These are phyloP conservation scores for Excalfactoria chinensis DNA, from an alignment of 2,113 vertebrate species.

Conservation along the genomic window DNA sequence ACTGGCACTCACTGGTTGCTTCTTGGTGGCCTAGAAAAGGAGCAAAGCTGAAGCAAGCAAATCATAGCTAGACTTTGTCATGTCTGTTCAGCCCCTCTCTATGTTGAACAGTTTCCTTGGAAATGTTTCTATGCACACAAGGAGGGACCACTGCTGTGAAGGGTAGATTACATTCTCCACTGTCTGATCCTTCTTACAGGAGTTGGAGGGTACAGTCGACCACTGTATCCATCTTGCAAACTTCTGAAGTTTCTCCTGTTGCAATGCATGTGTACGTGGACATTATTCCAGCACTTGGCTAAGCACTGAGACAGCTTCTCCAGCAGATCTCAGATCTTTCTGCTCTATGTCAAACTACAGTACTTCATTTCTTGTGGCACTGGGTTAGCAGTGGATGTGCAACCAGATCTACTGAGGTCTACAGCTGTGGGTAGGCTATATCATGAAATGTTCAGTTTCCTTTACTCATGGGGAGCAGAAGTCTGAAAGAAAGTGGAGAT, in stretches of 20 bases:
- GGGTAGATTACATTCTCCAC: background rate
- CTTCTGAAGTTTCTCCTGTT: background rate
- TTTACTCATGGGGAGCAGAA: background rate
- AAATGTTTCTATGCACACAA: background rate
- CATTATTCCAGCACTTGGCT: background rate
- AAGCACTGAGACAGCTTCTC: background rate
- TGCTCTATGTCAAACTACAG: background rate
- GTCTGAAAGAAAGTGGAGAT: background rate
- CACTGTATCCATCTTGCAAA: background rate
- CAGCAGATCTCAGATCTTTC: background rate
- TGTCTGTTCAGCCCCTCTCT: background rate
- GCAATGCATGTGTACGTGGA: background rate
- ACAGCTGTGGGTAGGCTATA: rapidly evolving
- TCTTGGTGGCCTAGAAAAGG: background rate
- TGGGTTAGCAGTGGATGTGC: background rate
- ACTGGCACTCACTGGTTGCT: background rate
- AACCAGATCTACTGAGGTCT: background rate
- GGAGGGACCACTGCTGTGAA: background rate
- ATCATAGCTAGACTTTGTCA: background rate
- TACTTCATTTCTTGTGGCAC: background rate
- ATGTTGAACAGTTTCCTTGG: background rate
- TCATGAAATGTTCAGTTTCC: background rate
- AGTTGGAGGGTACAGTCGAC: background rate
- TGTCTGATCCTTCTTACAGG: background rate
- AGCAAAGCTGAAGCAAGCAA: background rate